Conservation (phyloP, 1,140 invertebrate genomes). For the Camponotus pennsylvanicus region DNA sequence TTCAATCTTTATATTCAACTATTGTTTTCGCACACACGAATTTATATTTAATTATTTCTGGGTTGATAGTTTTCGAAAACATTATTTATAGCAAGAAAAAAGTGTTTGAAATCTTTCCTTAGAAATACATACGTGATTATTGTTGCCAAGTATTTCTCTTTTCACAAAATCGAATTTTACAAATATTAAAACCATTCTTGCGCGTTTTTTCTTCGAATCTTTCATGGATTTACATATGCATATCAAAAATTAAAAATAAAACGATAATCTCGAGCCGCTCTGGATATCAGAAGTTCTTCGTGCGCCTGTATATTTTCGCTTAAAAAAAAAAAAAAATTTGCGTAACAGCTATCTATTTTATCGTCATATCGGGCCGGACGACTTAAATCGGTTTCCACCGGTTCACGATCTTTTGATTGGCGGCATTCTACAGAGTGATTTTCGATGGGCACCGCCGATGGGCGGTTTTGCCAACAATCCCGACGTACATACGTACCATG, state of each 20-base stretch:
- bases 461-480: constrained; percentile 64
- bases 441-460: constrained; percentile 68
- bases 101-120: not conserved
- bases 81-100: not conserved
- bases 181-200: not conserved
- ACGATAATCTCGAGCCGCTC: not conserved
- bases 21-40: not conserved
- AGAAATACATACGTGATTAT: not conserved
- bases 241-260: not conserved
- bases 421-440: constrained; percentile 74
- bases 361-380: constrained; percentile 56
- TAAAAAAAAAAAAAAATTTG: constrained; percentile 22
- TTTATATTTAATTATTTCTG: not conserved
- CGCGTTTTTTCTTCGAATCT: not conserved
- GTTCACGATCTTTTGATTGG: constrained; percentile 74
- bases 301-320: not conserved
- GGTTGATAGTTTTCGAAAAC: not conserved
- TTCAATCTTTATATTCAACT: not conserved
- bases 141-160: not conserved
- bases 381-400: constrained; percentile 69
- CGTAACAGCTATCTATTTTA: constrained; percentile 65
- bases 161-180: not conserved
- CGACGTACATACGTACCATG: not conserved
- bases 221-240: not conserved
- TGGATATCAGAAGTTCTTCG: not conserved